Evolutionary conservation across 2,113 vertebrate genomes (phyloP), one percentile per base, ranked within the genome.

Genomic region (Percopsis transmontana): DNA sequence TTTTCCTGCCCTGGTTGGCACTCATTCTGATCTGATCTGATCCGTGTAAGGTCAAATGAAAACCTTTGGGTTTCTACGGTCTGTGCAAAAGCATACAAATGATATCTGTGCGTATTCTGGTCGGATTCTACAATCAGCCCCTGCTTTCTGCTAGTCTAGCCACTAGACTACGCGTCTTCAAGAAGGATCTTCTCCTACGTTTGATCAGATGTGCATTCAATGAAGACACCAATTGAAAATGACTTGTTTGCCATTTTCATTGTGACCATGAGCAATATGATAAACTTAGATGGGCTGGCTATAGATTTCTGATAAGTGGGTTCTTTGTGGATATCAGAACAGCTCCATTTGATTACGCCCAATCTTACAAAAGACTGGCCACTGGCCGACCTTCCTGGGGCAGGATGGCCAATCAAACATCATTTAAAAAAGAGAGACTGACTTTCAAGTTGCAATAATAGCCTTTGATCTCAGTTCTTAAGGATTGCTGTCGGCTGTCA

Each of bases 321-420:
- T 58, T 76, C n/a, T 63, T 10, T 58, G 5, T 51, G 58, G 68
- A 68, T 55, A 62, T 20, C 16, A 15, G 21, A 55, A 58, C 8
- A 18, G 20, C 56, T 58, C 2, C 33, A 50, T 45, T 60, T 54
- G 52, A 74, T 58, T 68, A 72, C 2, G 21, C 23, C 39, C 13
- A 67, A 66, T 61, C 53, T 60, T 41, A 51, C 64, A 6, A 38
- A 61, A 19, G 54, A 6, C 19, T 13, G 33, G 40, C 27, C 45
- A 56, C 15, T 18, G 61, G 15, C 5, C 38, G 58, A 18, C 44
- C 33, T 53, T 14, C 62, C 62, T 63, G 15, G 51, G 18, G 62
- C 67, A 48, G 66, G 24, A 41, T 47, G 62, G 51, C 24, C 64
- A 59, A 65, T 80, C 59, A 76, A 57, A 66, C 16, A 44, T 48